These are phyloP conservation scores for Lonchura striata DNA, from an alignment of 2,113 vertebrate genomes.

Conservation along the genomic window DNA sequence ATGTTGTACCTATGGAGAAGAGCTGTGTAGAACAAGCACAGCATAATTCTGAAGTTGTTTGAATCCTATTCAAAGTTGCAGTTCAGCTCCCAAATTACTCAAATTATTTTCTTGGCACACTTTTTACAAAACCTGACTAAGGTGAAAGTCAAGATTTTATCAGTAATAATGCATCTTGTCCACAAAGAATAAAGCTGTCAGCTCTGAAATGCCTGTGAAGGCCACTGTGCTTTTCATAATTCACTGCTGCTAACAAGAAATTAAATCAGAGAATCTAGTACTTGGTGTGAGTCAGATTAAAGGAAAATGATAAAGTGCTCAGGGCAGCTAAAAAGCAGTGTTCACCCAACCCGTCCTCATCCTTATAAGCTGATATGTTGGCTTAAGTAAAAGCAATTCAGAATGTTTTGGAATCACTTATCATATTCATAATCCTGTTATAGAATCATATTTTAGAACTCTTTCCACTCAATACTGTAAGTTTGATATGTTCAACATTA, in stretches of 20 bases:
- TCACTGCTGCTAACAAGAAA: neutral
- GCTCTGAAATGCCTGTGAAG: neutral
- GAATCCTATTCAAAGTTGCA: neutral
- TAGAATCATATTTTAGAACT: neutral
- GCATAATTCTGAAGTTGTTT: neutral
- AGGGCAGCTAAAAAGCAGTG: neutral
- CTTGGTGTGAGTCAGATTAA: neutral
- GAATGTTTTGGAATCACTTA: neutral
- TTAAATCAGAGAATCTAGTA: neutral
- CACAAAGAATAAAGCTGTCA: neutral
- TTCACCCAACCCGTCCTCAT: neutral
- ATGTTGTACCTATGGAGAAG: neutral
- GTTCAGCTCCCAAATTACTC: neutral
- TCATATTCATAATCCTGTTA: neutral
- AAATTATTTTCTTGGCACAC: neutral
- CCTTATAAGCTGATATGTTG: neutral
- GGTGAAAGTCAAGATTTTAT: neutral
- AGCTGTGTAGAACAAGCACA: neutral
- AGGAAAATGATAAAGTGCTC: neutral
- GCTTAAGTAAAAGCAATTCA: neutral
- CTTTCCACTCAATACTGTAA: neutral
- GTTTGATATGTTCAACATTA: neutral
- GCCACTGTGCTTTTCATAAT: neutral
- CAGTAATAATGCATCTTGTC: neutral
- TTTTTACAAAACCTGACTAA: neutral